Conservation (phyloP, 2,113 vertebrate species). For the Microcebus jonahi region DNA sequence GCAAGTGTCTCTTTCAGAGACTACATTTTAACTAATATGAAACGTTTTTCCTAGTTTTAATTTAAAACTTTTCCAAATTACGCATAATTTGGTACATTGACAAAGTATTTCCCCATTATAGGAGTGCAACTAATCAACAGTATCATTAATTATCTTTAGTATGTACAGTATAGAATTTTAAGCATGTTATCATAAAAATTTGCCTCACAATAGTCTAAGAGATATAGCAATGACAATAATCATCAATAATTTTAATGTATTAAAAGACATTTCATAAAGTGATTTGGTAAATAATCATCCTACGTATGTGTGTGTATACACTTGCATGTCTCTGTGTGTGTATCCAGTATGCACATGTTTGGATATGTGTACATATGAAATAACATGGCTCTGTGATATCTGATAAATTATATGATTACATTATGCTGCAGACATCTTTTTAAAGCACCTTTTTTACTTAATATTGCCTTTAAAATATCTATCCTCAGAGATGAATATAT, state of each 20-base stretch:
- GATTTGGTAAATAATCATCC: background rate
- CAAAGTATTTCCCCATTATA: background rate
- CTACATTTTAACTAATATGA: background rate
- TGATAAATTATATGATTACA: background rate
- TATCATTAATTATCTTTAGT: background rate
- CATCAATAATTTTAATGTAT: background rate
- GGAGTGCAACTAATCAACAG: background rate
- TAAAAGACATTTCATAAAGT: background rate
- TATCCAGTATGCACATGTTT: too few relatives aligned
- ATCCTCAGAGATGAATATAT: background rate
- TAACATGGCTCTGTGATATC: background rate
- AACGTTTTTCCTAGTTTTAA: background rate
- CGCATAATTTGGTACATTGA: background rate
- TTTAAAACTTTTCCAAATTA: conserved; percentile 3
- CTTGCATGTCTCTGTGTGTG: background rate
- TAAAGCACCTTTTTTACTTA: background rate
- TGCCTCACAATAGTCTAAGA: background rate
- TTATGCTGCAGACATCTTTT: background rate
- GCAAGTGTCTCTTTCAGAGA: background rate
- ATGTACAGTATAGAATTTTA: background rate
- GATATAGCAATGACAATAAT: background rate
- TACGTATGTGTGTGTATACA: background rate
- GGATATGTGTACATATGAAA: background rate
- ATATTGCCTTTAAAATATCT: background rate
- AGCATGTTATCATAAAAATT: background rate